Percentiles rank a stretch among this genome's conserved stretches.
Conservation (phyloP, 2,888 invertebrate genomes). For the Tetranychus truncatus region DNA sequence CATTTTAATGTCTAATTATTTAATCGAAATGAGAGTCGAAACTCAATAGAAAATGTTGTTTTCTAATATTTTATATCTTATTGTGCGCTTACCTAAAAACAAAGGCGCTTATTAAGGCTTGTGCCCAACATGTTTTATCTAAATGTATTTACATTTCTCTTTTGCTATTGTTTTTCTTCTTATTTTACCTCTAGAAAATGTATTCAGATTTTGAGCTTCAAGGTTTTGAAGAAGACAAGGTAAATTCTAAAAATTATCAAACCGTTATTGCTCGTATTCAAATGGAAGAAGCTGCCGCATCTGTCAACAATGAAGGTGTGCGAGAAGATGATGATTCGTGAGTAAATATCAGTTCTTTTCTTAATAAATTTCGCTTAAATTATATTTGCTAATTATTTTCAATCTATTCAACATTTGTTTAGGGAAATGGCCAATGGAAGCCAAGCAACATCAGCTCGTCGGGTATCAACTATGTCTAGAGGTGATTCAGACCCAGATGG, state of each 20-base stretch:
- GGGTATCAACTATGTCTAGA: background rate
- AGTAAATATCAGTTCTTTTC: background rate
- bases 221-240: constrained; percentile 89
- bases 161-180: background rate
- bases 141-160: too few relatives aligned
- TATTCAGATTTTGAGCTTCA: constrained; percentile 98
- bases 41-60: too few relatives aligned
- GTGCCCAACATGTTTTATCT: too few relatives aligned
- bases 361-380: background rate
- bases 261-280: constrained; percentile 80
- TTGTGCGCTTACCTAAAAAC: too few relatives aligned
- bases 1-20: too few relatives aligned
- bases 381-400: background rate
- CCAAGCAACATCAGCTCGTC: background rate
- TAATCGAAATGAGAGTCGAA: too few relatives aligned
- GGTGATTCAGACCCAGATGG: constrained; percentile 1
- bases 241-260: constrained; percentile 88
- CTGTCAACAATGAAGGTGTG: constrained; percentile 26
- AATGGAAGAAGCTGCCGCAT: constrained; percentile 82
- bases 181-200: constrained; percentile 55
- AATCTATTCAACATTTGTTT: background rate
- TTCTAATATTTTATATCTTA: too few relatives aligned
- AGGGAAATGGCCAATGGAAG: constrained; percentile 2
- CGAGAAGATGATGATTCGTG: constrained; percentile 28
- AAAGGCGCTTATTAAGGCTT: too few relatives aligned